A percentile compares a stretch with the other conserved stretches of the same genome.
Evolutionary conservation across 2,888 invertebrate genomes (phyloP).

Genomic region (Nemotelus pantherinus): DNA sequence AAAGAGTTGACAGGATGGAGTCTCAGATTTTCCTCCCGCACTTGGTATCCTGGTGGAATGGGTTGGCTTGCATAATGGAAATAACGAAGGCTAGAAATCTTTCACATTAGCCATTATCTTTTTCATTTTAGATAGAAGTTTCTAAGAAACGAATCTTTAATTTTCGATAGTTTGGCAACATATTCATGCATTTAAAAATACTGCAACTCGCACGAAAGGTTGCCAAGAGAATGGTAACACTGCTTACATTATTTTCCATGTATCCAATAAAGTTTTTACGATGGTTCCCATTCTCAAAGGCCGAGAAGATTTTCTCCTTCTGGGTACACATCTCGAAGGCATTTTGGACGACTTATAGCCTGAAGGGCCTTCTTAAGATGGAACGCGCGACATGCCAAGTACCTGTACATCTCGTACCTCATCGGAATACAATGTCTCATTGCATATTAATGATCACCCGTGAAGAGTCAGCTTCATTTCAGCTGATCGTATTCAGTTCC

Average conservation of each 20-base stretch:
- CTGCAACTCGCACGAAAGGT: too few relatives aligned
- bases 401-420: constrained; percentile 47
- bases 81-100: not conserved
- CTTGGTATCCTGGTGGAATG: not conserved
- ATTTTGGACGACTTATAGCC: constrained; percentile 24
- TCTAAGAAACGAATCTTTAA: too few relatives aligned
- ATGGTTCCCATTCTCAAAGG: not conserved
- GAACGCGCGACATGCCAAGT: constrained; percentile 51
- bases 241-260: not conserved
- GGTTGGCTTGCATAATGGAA: not conserved
- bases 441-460: constrained; percentile 44
- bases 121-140: too few relatives aligned
- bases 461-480: constrained; percentile 41
- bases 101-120: too few relatives aligned
- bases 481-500: constrained; percentile 24
- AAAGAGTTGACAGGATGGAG: constrained; percentile 24
- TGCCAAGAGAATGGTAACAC: not conserved
- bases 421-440: constrained; percentile 46
- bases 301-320: constrained; percentile 16
- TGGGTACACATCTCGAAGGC: constrained; percentile 27
- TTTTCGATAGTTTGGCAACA: too few relatives aligned
- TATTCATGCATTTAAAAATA: too few relatives aligned
- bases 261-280: not conserved
- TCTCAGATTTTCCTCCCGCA: constrained; percentile 24
- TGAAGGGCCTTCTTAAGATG: constrained; percentile 40